Evolutionary conservation across 1,140 invertebrate species (phyloP).

Genomic region (Heliconius eleuchia): DNA sequence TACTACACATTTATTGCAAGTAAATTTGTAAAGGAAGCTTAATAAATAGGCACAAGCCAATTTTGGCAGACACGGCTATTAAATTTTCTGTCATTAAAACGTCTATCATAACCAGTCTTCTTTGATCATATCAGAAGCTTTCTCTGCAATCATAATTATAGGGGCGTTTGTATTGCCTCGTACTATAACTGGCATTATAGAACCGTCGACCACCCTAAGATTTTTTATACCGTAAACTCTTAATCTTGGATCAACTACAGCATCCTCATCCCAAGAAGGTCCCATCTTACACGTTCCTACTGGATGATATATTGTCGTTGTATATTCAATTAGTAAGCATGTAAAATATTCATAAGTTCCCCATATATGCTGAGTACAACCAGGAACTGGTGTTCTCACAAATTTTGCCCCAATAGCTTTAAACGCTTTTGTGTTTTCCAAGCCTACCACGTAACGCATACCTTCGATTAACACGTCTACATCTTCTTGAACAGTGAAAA

Average conservation of each 20-base stretch:
- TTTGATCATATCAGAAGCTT: constrained; percentile 83
- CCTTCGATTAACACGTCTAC: constrained; percentile 83
- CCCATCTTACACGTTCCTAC: constrained; percentile 94
- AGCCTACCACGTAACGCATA: constrained; percentile 79
- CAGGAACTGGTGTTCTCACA: constrained; percentile 82
- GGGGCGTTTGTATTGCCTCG: constrained; percentile 84
- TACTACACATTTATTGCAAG: background rate
- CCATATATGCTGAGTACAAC: constrained; percentile 83
- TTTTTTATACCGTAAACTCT: constrained; percentile 86
- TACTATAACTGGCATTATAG: constrained; percentile 85
- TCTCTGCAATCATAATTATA: constrained; percentile 85
- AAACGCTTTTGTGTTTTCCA: constrained; percentile 84
- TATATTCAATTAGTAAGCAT: constrained; percentile 86
- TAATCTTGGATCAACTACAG: constrained; percentile 88
- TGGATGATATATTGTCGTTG: constrained; percentile 89
- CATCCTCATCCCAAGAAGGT: constrained; percentile 83
- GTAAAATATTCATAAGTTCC: constrained; percentile 85
- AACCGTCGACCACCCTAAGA: constrained; percentile 89
- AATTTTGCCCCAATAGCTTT: constrained; percentile 81
- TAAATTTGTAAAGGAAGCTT: background rate
- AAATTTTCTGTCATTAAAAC: constrained; percentile 1
- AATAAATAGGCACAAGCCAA: background rate
- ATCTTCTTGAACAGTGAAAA: constrained; percentile 85
- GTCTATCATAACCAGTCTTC: constrained; percentile 68
- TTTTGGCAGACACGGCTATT: background rate